Base-by-base conservation (phyloP, 1,140 invertebrate species). In the Vanessa atalanta region DNA sequence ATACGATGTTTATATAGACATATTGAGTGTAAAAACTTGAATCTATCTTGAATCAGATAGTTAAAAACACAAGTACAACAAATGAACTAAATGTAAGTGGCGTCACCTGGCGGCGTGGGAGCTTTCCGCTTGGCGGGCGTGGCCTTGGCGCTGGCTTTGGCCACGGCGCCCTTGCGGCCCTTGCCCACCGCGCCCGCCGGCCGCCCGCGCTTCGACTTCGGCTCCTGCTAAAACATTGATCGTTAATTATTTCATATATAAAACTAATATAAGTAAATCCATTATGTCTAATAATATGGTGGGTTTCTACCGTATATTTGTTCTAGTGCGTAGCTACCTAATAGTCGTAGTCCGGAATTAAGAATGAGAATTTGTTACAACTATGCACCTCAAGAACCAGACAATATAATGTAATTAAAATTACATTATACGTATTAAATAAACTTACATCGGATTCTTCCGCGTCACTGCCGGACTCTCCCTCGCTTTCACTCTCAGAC, bases 371-470 rank as follows among this genome's bases (percentile, higher is more conserved):
- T 20, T 20, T 37, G 31, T 37, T 37, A 37, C 31, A 37, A 5
- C 7, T 7, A 4, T 37, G 31, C 7, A 7, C 31, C 37, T 43
- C 37, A 43, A 43, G 6, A 8, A 43, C 26, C 3, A 31, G 3
- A 31, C 6, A 31, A 31, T 31, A 31, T 31, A 31, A 6, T 31
- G 26, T 6, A 31, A 31, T 31, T 31, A 31, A 31, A 31, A 31
- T 31, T 43, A 43, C 8, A 43, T 8, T 9, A 43, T 43, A 31
- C 37, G 37, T 43, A 43, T 6, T 43, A 51, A 37, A 64, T 65
- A 47, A 9, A 88, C 91, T 90, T 15, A 93, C 93, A 74, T 93
- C 93, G 26, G 93, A 93, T 70, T 92, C 92, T 9, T 93, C 93
- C 13, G 82, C 90, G n/a, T 93, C 93, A 80, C 90, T 92, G 70